phyloP scores from a whole-genome alignment of 2,113 vertebrate genomes.

The Myotis davidii region DNA sequence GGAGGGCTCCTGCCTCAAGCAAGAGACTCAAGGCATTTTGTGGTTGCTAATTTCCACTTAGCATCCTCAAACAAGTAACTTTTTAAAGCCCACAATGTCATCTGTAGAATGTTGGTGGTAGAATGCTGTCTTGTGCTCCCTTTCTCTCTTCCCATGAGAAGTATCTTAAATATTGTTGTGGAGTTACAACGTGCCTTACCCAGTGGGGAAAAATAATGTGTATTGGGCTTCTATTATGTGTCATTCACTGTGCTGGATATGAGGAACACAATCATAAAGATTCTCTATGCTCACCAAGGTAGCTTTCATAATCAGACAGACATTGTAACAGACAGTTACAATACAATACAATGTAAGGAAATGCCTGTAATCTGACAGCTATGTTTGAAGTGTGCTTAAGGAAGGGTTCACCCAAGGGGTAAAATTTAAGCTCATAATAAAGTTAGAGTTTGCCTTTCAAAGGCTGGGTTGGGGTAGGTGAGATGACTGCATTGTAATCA shows the following conservation, averaged over 20 bases:
- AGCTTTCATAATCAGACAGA: background rate
- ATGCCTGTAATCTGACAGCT: constrained; percentile 3
- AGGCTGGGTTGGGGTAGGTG: background rate
- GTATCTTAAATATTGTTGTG: background rate
- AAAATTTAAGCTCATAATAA: constrained; percentile 50
- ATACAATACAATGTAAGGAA: background rate
- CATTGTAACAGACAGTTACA: background rate
- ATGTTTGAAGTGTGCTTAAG: constrained; percentile 9
- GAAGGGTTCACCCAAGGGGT: constrained; percentile 40
- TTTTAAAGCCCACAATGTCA: background rate
- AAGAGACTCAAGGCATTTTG: background rate
- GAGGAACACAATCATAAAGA: background rate
- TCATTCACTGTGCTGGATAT: background rate
- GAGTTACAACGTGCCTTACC: background rate
- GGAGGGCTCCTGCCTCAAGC: background rate
- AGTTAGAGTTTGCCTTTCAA: constrained; percentile 50
- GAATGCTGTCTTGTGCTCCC: background rate
- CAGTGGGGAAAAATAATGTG: background rate
- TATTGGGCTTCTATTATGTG: background rate
- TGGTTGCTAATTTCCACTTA: constrained; percentile 15
- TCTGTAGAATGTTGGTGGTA: background rate
- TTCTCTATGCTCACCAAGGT: background rate
- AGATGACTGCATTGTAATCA: constrained; percentile 59
- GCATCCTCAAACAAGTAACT: background rate
- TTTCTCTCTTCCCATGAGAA: background rate